Evolutionary conservation across 2,797 vertebrate genomes (phyloP).

Genomic region (Hyperoplus immaculatus): DNA sequence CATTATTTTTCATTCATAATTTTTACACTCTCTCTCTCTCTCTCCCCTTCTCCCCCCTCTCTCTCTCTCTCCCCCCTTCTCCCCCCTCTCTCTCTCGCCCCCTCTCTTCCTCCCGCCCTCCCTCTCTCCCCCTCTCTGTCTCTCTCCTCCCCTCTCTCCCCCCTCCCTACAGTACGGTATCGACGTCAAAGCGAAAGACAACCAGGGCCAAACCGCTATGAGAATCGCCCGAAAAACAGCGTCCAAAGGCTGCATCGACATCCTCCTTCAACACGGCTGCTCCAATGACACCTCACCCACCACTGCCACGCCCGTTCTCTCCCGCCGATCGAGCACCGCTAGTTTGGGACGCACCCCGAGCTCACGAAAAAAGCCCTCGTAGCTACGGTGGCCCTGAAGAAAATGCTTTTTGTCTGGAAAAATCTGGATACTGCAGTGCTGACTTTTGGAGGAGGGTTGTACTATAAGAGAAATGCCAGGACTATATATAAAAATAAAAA

Average conservation of each 20-base stretch:
- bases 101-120: too few relatives aligned
- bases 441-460: constrained; percentile 1
- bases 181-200: constrained; percentile 90
- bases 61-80: too few relatives aligned
- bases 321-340: constrained; percentile 92
- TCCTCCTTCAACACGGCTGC: constrained; percentile 94
- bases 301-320: constrained; percentile 87
- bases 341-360: constrained; percentile 89
- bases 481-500: constrained; percentile 41
- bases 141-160: background rate
- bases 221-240: constrained; percentile 89
- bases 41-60: too few relatives aligned
- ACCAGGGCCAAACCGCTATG: constrained; percentile 89
- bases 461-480: constrained; percentile 21
- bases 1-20: too few relatives aligned
- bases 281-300: constrained; percentile 88
- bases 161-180: constrained; percentile 88
- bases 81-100: too few relatives aligned
- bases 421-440: background rate
- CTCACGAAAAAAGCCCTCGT: constrained; percentile 77
- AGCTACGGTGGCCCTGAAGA: too few relatives aligned
- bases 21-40: background rate
- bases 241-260: constrained; percentile 92
- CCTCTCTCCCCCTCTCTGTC: too few relatives aligned
- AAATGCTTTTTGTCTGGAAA: too few relatives aligned